phyloP scores from a whole-genome alignment of 1,140 invertebrate genomes.

The Kradibia gibbosae region DNA sequence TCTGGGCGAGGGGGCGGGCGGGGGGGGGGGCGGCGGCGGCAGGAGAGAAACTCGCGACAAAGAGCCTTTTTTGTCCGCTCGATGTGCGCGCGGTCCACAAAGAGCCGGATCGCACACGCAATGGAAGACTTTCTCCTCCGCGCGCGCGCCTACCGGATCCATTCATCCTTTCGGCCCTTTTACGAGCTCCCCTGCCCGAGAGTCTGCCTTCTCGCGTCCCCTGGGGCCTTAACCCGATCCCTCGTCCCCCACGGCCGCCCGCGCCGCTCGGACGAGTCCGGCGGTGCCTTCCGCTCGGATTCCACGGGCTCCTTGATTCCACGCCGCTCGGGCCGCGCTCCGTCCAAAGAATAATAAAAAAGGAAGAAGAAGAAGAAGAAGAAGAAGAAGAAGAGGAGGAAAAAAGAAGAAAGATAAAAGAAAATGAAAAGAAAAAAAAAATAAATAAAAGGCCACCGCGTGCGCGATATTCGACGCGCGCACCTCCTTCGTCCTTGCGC shows the following conservation, averaged over 20 bases:
- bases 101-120: conserved; percentile 31
- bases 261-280: not conserved
- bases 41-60: conserved; percentile 8
- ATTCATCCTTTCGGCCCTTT: conserved; percentile 44
- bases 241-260: not conserved
- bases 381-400: not conserved
- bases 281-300: not conserved
- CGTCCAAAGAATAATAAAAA: not conserved
- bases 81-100: not conserved
- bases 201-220: conserved; percentile 15
- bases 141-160: conserved; percentile 26
- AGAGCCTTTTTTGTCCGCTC: conserved; percentile 25
- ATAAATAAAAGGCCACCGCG: not conserved
- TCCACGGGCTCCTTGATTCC: not conserved
- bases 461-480: not conserved
- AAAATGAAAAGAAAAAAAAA: no score
- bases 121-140: conserved; percentile 33
- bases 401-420: no score
- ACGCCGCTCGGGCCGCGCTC: not conserved
- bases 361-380: not conserved
- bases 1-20: not conserved
- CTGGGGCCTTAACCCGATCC: not conserved
- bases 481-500: not conserved
- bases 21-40: conserved; percentile 1
- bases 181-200: conserved; percentile 13